These are phyloP conservation scores for Micromussa lordhowensis DNA, from an alignment of 92 coral and sea anemone genomes.

Conservation along the genomic window DNA sequence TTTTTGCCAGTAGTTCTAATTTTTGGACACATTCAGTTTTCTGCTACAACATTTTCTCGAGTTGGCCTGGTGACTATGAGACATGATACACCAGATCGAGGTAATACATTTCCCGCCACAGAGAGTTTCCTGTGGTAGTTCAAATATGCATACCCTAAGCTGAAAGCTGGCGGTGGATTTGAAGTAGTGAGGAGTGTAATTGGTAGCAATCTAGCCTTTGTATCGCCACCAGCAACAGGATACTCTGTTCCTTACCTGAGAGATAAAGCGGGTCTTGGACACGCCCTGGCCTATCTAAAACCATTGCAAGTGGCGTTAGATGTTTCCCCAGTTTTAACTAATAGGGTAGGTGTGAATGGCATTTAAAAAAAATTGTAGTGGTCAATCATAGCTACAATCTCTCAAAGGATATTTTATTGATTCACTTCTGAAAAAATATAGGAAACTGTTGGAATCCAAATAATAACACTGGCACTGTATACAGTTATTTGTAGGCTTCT, in stretches of 20 bases:
- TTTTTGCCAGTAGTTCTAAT: no score
- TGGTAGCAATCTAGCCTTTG: conserved; percentile 24
- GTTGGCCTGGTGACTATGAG: not conserved
- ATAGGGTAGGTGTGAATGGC: conserved; percentile 14
- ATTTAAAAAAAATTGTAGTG: conserved; percentile 28
- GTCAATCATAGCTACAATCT: conserved; percentile 17
- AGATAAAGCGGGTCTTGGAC: conserved; percentile 60
- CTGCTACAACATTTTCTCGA: not conserved
- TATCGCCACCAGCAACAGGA: conserved; percentile 57
- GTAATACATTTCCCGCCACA: no score
- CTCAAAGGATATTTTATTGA: not conserved
- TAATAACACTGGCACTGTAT: not conserved
- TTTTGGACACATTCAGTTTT: no score
- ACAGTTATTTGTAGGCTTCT: conserved; percentile 18
- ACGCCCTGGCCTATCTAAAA: conserved; percentile 61
- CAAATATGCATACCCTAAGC: conserved; percentile 47
- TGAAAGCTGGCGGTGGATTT: conserved; percentile 58
- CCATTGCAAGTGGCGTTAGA: conserved; percentile 51
- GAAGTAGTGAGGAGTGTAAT: conserved; percentile 49
- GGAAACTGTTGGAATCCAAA: no score
- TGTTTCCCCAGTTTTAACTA: no score
- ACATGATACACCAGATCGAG: not conserved
- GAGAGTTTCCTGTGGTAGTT: conserved; percentile 42
- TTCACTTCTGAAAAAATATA: not conserved
- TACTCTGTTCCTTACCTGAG: conserved; percentile 60